Evolutionary conservation across 2,113 vertebrate species (phyloP).

Genomic region (Daubentonia madagascariensis): DNA sequence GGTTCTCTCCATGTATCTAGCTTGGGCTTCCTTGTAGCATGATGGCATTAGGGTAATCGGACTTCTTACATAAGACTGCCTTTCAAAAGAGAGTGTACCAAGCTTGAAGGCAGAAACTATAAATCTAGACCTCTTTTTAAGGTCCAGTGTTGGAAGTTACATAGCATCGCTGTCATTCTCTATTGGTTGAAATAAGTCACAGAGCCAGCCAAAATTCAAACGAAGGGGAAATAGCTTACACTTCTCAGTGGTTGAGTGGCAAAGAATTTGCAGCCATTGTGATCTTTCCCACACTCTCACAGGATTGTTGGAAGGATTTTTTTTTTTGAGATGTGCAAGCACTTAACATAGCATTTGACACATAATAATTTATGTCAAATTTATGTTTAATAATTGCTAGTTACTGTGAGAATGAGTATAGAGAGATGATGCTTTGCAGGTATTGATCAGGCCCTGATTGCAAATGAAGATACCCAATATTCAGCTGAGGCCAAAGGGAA

Average conservation of each 20-base stretch:
- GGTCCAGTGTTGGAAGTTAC: neutral
- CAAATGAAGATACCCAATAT: neutral
- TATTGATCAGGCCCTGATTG: neutral
- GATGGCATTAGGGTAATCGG: neutral
- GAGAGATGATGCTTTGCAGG: neutral
- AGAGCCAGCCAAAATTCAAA: conserved; percentile 15
- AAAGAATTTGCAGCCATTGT: neutral
- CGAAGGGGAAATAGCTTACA: neutral
- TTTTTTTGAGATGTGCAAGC: neutral
- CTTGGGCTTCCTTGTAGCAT: neutral
- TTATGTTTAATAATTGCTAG: neutral
- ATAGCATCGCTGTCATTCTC: neutral
- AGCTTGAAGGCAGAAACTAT: neutral
- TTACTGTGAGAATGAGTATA: neutral
- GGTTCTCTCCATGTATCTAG: neutral
- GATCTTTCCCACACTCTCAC: neutral
- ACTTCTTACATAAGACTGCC: neutral
- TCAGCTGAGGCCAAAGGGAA: neutral
- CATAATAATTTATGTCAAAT: neutral
- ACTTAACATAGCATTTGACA: neutral
- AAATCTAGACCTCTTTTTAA: neutral
- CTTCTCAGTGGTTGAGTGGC: neutral
- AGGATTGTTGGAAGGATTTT: neutral
- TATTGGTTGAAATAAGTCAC: neutral
- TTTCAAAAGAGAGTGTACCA: neutral